Base-by-base conservation (phyloP, 2,888 invertebrate species). In the Venustoraphidia nigricollis region DNA sequence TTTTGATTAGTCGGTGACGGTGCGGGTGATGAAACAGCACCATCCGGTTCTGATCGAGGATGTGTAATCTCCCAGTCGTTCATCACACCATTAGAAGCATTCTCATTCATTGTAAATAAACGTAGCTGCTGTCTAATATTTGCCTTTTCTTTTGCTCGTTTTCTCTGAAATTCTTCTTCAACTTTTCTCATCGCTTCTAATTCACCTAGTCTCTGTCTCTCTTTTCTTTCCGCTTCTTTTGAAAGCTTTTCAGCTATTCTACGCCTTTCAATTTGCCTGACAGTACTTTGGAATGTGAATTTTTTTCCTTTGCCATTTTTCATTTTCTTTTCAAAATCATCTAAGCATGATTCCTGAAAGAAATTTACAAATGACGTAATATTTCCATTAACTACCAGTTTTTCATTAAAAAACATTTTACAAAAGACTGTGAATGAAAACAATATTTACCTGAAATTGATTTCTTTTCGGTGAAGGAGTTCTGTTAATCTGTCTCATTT, bases 111-210 rank as follows among this genome's bases (percentile, higher is more conserved):
- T 45, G 77, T 80, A 58, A 81, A 83, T 17, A 86, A 67, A 41
- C 84, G 66, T 54, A 87, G 65, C 62, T 87, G 87, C 55, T 87
- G 83, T 34, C 85, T 68, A 52, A 87, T 84, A 54, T 68, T 79
- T 1, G 82, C 83, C 62, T 83, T 84, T 65, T 84, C 83, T 53
- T 79, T 70, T 37, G 86, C 87, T 41, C 90, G 72, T 65, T 90
- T 89, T 53, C 79, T 73, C 63, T 89, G 88, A 64, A 90, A 90
- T 64, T 90, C 89, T 61, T 89, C 88, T 61, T 89, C 88, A 4
- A 89, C 89, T 60, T 82, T 77, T 58, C 82, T 76, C 83, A 90
- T 86, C 53, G 83, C 85, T 65, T 88, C 86, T 58, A 86, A 70
- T 64, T 89, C 88, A 51, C 79, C 76, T 49, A 79, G 70, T 46